Evolutionary conservation across 2,888 invertebrate genomes (phyloP), one percentile per base, ranked within the genome.

Genomic region (Gymnosoma rotundatum): DNA sequence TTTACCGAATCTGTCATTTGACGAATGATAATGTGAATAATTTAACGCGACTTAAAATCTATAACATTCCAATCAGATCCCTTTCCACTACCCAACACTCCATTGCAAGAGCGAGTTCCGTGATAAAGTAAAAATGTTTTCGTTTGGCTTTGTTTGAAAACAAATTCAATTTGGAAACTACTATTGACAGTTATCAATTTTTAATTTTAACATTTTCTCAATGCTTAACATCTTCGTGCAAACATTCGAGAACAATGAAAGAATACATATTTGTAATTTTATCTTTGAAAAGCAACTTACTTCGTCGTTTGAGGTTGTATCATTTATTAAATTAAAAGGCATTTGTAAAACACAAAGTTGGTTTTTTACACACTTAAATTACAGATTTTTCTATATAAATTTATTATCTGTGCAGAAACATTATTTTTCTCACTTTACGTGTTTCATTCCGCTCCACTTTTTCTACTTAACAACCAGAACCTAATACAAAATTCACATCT

Each of bases 1-100:
- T 90, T 90, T 90, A 88, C 87, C 63, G 60, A n/a, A 50, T 54
- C 48, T 83, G 75, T 48, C 79, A 75, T 61, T 56, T 69, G 60
- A 36, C 16, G 56, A 73, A 69, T 50, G 61, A 54, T 70, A 80
- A 76, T 72, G 75, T 72, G 48, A 80, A 72, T 76, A 70, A 5
- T 42, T 21, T 36, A 69, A 80, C 72, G 45, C 67, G 76, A 61
- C 56, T 76, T 72, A 38, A 50, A 6, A 12, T 36, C 14, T 25
- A 16, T n/a, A 48, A 16, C 45, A 48, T 60, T 32, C 75, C 38
- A 66, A 36, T 6, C 54, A 12, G 45, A 7, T 38, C 21, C 14
- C 12, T 16, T 64, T n/a, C 2, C 10, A 64, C 7, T 16, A 48
- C 45, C 4, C 45, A 48, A 5, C 45, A 14, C 45, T n/a, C 16